phyloP scores from a whole-genome alignment of 2,797 vertebrate genomes.

The Lagocephalus sceleratus region DNA sequence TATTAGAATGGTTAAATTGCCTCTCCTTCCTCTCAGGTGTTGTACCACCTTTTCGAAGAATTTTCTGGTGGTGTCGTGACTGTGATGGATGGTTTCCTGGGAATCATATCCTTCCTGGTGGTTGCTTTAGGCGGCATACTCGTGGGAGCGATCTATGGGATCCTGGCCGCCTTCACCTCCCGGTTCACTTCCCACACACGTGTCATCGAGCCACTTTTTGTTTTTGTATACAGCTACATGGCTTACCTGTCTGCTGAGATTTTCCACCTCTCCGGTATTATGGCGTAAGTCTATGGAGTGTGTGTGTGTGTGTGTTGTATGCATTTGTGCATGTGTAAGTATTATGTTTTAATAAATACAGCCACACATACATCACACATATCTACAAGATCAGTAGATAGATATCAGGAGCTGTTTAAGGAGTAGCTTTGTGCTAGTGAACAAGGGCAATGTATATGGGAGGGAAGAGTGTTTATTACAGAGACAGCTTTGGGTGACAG shows the following conservation, averaged over 20 bases:
- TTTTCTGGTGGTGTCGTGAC: slow-evolving; percentile 77
- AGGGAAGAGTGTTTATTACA: too few relatives aligned
- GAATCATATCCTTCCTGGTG: slow-evolving; percentile 91
- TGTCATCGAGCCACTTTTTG: slow-evolving; percentile 97
- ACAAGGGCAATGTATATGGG: too few relatives aligned
- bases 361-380: too few relatives aligned
- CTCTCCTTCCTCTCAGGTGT: slow-evolving; percentile 75
- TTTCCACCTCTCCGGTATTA: slow-evolving; percentile 98
- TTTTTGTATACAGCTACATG: slow-evolving; percentile 99
- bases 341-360: too few relatives aligned
- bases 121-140: slow-evolving; percentile 89
- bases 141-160: slow-evolving; percentile 88
- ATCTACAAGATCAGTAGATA: too few relatives aligned
- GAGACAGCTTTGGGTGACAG: too few relatives aligned
- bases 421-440: too few relatives aligned
- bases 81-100: slow-evolving; percentile 81
- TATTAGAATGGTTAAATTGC: background rate
- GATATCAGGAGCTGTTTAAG: too few relatives aligned
- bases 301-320: too few relatives aligned
- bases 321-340: too few relatives aligned
- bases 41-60: slow-evolving; percentile 97
- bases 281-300: slow-evolving; percentile 86
- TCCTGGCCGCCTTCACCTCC: slow-evolving; percentile 93
- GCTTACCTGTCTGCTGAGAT: slow-evolving; percentile 94
- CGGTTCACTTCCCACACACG: slow-evolving; percentile 94